Evolutionary conservation across 1,140 invertebrate genomes (phyloP).

Genomic region (Drosophila suzukii): DNA sequence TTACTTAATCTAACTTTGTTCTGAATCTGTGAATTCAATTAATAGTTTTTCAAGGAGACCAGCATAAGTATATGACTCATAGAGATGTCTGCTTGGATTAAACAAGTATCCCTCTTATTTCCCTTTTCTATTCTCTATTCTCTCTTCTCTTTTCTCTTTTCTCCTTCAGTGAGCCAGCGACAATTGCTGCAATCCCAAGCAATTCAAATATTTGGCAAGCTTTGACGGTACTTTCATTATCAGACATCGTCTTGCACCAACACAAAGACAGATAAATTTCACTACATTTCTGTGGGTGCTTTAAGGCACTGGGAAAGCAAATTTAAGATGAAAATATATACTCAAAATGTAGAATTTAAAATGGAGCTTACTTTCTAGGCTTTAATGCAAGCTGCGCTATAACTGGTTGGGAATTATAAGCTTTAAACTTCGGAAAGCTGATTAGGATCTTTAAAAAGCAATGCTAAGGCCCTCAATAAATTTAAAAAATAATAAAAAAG

Average conservation of each 20-base stretch:
- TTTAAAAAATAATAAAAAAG: too few relatives aligned
- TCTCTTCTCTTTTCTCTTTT: not conserved
- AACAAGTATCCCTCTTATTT: not conserved
- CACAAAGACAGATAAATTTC: constrained; percentile 13
- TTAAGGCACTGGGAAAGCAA: not conserved
- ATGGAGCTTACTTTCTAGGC: too few relatives aligned
- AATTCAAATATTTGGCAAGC: constrained; percentile 66
- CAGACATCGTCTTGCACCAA: constrained; percentile 26
- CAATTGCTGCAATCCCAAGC: constrained; percentile 47
- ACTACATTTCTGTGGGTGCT: not conserved
- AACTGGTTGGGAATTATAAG: too few relatives aligned
- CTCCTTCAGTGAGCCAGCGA: not conserved
- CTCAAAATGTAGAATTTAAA: too few relatives aligned
- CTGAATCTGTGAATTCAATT: not conserved
- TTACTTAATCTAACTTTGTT: not conserved
- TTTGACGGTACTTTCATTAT: constrained; percentile 62
- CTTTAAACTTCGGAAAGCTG: too few relatives aligned
- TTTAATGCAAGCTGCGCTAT: too few relatives aligned
- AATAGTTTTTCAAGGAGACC: not conserved
- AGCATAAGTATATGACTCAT: not conserved
- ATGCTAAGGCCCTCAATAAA: too few relatives aligned
- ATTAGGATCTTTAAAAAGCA: too few relatives aligned
- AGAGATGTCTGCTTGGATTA: not conserved
- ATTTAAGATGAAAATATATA: not conserved
- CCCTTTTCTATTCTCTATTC: not conserved